These are phyloP conservation scores for Cavia aperea DNA, from an alignment of 2,113 vertebrate species.

Conservation along the genomic window DNA sequence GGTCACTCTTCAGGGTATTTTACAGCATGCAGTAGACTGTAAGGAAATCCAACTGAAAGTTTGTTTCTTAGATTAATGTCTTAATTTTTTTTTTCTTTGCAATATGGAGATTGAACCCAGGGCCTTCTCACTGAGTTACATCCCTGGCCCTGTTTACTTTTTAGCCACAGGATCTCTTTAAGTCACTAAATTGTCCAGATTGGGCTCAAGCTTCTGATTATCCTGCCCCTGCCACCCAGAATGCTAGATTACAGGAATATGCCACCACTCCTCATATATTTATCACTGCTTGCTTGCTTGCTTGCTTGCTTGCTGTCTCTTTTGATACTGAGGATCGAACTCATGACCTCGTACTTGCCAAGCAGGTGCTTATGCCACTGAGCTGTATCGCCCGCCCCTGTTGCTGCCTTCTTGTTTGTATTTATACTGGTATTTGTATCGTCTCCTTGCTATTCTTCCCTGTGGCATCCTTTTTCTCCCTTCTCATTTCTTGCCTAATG, in stretches of 20 bases:
- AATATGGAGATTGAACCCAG: not conserved
- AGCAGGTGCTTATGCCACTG: no score
- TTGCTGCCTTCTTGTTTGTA: not conserved
- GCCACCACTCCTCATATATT: not conserved
- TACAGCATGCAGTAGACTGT: not conserved
- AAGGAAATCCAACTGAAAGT: not conserved
- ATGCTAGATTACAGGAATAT: not conserved
- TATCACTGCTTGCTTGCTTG: not conserved
- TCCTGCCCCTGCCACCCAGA: not conserved
- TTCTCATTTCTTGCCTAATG: not conserved
- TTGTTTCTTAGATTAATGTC: not conserved
- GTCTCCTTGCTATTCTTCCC: not conserved
- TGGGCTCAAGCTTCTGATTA: not conserved
- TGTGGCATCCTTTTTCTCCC: not conserved
- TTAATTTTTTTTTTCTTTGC: not conserved
- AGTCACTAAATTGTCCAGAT: not conserved
- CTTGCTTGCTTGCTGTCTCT: not conserved
- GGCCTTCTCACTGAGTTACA: not conserved
- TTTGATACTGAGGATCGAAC: no score
- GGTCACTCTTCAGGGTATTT: not conserved
- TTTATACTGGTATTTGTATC: not conserved
- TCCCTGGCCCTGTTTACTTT: not conserved
- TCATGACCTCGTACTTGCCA: no score
- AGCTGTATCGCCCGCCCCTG: no score
- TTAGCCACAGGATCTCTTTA: not conserved